Evolutionary conservation across 2,113 vertebrate genomes (phyloP), one percentile per base, ranked within the genome.

Genomic region (Climacteris rufus): DNA sequence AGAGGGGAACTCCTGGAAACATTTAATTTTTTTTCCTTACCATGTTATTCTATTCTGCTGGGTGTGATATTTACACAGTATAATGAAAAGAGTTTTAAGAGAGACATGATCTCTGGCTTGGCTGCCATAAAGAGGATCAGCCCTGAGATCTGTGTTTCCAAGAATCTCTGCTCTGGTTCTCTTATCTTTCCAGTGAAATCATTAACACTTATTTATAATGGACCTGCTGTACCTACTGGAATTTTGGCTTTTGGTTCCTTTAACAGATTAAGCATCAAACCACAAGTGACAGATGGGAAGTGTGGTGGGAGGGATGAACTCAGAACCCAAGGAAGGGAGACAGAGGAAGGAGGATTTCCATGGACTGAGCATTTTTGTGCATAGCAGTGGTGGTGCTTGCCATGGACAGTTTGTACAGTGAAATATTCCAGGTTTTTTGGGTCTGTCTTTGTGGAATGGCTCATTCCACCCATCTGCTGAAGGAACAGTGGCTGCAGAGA

Each of bases 361-460:
- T 0, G 9, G 39, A 15, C 11, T 1, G 18, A 66, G 35, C 21
- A n/a, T 37, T 69, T 91, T n/a, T 2, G 1, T 65, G 42, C 47
- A 22, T 40, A 75, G 11, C 47, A 31, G 39, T 28, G 33, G 25
- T 79, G 56, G 52, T n/a, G 13, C 72, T 53, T 79, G 61, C 47
- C 1, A 1, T 8, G 74, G 87, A 18, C 69, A 69, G 25, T 69
- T 76, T 64, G 21, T 31, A 20, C 69, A 53, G 15, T 69, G 70
- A 65, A 89, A 94, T 54, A 88, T 15, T 54, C 56, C 66, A 42
- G 39, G 52, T n/a, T 74, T 94, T 7, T 15, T 66, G 33, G 39
- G 54, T 33, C 74, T 85, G 39, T 31, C 81, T 45, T 44, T 54
- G 57, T 66, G 77, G 71, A 93, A 90, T 2, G 5, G 47, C 30